Evolutionary conservation across 2,888 invertebrate species (phyloP), one percentile per base, ranked within the genome.

Genomic region (Poecilobothrus nobilitatus): DNA sequence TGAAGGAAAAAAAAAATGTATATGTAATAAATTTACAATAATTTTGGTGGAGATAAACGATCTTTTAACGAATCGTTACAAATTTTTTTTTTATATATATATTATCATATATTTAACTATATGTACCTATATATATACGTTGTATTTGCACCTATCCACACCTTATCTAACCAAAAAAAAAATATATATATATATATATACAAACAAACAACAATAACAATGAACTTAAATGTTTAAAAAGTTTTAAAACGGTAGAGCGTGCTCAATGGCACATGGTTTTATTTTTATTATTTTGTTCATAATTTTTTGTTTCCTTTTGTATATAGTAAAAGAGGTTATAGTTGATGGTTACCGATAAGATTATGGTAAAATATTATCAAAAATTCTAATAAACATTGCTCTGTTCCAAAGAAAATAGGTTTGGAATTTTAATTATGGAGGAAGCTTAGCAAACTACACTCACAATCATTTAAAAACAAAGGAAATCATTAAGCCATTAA

Each of bases 121-220:
- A n/a, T n/a, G n/a, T n/a, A n/a, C n/a, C n/a, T n/a, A n/a, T n/a
- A n/a, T n/a, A n/a, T n/a, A 9, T 53, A 15, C 53, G 3, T 15
- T 27, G 18, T 53, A 53, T 53, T 53, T 53, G 53, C 53, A 53
- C 53, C 53, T 53, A 53, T 53, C 53, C 53, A 53, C 53, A 53
- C 53, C 53, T 53, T 37, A 37, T 27, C 27, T 27, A 27, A 27
- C 27, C 27, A 27, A 27, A 27, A 27, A 27, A 27, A 27, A 27
- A 27, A 27, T 8, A 37, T 8, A 37, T n/a, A n/a, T n/a, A n/a
- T n/a, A n/a, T n/a, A 37, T 37, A 53, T 53, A 41, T 41, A 41
- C 15, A 41, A 41, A 41, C 9, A 41, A 41, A 53, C 18, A 53
- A 53, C 37, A 37, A 37, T 37, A 53, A 53, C 6, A 53, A 53